Evolutionary conservation across 1,140 invertebrate species (phyloP), one percentile per base, ranked within the genome.

Genomic region (Drosophila auraria): DNA sequence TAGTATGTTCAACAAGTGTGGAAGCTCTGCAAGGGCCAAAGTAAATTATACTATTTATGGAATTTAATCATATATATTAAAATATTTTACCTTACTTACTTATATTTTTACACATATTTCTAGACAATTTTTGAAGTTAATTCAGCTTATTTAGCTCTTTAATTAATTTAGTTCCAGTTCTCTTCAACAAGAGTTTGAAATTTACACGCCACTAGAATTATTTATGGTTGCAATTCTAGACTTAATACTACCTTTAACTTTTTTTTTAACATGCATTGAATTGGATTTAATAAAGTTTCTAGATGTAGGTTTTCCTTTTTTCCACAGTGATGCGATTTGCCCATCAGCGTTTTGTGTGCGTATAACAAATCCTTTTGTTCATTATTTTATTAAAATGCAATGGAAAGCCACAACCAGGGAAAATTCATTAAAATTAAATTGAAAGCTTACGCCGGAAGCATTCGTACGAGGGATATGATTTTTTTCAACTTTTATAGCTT

Each of bases 1-100:
- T 30, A 25, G 65, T 20, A 8, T 36, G 15, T 11, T 59, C 44
- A 53, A 66, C 27, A 66, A 70, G 59, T 68, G 59, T 40, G 53
- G 53, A 9, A 56, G 33, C 33, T 9, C 1, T 14, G 38, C 36
- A 15, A 38, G 20, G 30, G 6, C 1, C 33, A 36, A 36, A 17
- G 30, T 0, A 4, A 14, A 9, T 11, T 51, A 8, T 5, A n/a
- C 14, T 3, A 6, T 53, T 17, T 33, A 33, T 33, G 8, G 30
- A 30, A 6, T 30, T 30, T 30, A 8, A 33, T 2, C 30, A 36
- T 4, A 38, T 17, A 27, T 33, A 14, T 53, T 8, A 33, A 54
- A 8, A 33, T 54, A 54, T 36, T 20, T 54, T 33, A 5, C 1
- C 12, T 12, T 3, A 12, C 33, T 12, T 53, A 0, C 2, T 17